Evolutionary conservation across 2,888 invertebrate genomes (phyloP).

Genomic region (Drosophila picticornis): DNA sequence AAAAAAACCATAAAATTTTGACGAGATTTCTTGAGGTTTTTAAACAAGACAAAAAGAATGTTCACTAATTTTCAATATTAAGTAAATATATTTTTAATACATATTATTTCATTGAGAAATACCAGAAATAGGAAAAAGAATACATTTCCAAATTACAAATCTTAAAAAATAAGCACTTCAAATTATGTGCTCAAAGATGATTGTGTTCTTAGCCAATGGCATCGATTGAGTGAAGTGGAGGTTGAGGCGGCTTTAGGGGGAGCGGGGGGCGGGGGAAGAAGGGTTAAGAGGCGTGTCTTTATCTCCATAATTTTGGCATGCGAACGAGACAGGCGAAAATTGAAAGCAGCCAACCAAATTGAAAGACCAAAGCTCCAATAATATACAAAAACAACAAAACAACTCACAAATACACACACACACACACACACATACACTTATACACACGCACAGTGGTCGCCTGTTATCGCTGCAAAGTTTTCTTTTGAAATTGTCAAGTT

Average conservation of each 20-base stretch:
- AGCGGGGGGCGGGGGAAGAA: background rate
- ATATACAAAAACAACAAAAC: constrained; percentile 14
- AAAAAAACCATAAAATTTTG: background rate
- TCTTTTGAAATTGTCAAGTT: constrained; percentile 45
- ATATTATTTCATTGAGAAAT: background rate
- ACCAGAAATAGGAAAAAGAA: background rate
- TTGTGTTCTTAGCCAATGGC: constrained; percentile 1
- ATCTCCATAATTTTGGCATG: constrained; percentile 57
- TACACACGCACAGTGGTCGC: constrained; percentile 6
- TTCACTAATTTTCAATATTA: background rate
- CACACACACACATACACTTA: constrained; percentile 16
- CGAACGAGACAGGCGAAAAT: constrained; percentile 52
- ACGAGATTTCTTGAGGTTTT: background rate
- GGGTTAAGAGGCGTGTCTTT: constrained; percentile 43
- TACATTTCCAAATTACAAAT: background rate
- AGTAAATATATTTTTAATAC: background rate
- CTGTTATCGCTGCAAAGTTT: constrained; percentile 42
- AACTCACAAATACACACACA: constrained; percentile 13
- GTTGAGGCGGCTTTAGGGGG: background rate
- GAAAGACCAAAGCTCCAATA: constrained; percentile 42
- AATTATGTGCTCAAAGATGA: background rate
- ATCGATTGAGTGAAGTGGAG: background rate
- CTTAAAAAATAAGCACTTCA: background rate
- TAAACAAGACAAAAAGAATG: background rate
- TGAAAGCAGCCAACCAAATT: constrained; percentile 75